Evolutionary conservation across 2,888 invertebrate genomes (phyloP), one percentile per base, ranked within the genome.

Genomic region (Drosophila imparisetae): DNA sequence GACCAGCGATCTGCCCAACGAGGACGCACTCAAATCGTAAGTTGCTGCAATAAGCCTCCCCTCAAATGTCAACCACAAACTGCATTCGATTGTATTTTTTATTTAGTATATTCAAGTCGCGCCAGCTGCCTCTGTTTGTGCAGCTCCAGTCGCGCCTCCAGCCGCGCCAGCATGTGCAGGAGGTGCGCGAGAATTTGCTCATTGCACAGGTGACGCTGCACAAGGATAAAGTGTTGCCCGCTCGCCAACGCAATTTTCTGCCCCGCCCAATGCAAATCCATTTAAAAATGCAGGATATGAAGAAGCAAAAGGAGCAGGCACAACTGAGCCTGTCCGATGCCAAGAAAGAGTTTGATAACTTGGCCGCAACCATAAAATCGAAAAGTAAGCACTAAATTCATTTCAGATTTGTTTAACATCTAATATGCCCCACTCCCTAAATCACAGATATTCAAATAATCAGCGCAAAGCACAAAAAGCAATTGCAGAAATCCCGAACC

Each of bases 11-110:
- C 64, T 93, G 57, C 93, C 93, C 21, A 86, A 61, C 32, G 90
- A 92, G 30, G 92, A 91, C 11, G 92, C 92, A 1, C 71, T 93
- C 10, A 91, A 84, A 75, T 89, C 91, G 93, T 93, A 90, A 89
- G 84, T 81, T 30, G 10, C 2, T 21, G 1, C 7, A 48, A 21
- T 8, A 13, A 34, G 21, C 27, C 15, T 3, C 10, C n/a, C 10
- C 27, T 6, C 10, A 13, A 53, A 58, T 30, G 55, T 27, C 24
- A 53, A 38, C 21, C 36, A 1, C 0, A 21, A 40, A 24, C 21
- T 32, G 32, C 27, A 29, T 55, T 54, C 1, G 36, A 24, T 32
- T 21, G 38, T 42, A n/a, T 54, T 38, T 2, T 8, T 42, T 36
- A 24, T 2, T 27, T 34, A 93, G 93, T 2, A 87, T 93, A 54